Percentiles rank a stretch among this genome's conserved stretches.
Evolutionary conservation across 2,888 invertebrate genomes (phyloP).

Genomic region (Sympetrum striolatum): DNA sequence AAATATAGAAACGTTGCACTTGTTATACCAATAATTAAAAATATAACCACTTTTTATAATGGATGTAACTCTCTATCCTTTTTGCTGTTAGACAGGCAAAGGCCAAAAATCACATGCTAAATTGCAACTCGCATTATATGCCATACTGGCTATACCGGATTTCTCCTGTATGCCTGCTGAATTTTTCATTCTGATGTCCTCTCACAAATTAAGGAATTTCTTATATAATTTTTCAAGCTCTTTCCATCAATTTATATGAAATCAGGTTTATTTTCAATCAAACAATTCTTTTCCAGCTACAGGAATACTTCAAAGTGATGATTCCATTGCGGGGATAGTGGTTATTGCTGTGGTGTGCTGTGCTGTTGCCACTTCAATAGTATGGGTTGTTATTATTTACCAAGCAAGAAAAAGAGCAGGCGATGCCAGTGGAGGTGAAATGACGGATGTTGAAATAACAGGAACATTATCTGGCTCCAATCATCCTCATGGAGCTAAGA

Average conservation of each 20-base stretch:
- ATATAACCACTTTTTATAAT: too few relatives aligned
- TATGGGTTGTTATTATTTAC: constrained; percentile 92
- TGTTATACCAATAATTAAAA: too few relatives aligned
- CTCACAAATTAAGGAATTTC: too few relatives aligned
- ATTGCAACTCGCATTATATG: too few relatives aligned
- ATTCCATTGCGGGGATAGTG: constrained; percentile 85
- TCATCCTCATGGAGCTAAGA: constrained; percentile 52
- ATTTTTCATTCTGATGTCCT: too few relatives aligned
- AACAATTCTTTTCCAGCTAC: constrained; percentile 56
- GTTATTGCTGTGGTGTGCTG: constrained; percentile 90
- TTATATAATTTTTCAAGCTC: too few relatives aligned
- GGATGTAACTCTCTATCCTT: too few relatives aligned
- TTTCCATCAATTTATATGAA: not conserved
- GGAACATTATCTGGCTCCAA: constrained; percentile 57
- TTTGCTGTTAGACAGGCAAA: too few relatives aligned
- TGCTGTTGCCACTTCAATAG: constrained; percentile 87
- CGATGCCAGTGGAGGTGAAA: constrained; percentile 54
- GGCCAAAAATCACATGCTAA: too few relatives aligned
- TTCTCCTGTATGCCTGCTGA: too few relatives aligned
- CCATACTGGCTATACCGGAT: too few relatives aligned
- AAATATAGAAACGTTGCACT: too few relatives aligned
- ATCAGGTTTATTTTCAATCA: not conserved
- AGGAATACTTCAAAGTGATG: constrained; percentile 67
- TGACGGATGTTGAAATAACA: not conserved
- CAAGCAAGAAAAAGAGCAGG: constrained; percentile 76